Conservation (phyloP, 1,140 invertebrate species). For the Drosophila nikananu region DNA sequence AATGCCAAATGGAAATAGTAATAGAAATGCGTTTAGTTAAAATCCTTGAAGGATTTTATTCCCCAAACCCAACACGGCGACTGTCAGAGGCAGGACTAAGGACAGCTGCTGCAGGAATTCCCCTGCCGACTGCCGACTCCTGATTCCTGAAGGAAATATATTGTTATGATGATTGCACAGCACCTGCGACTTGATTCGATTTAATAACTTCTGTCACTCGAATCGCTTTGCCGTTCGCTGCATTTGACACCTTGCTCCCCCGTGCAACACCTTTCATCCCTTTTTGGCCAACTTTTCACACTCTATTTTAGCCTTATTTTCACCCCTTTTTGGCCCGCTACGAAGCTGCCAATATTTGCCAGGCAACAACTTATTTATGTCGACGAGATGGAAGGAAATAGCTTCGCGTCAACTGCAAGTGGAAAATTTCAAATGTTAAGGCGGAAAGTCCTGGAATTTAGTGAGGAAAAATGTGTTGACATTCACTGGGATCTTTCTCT, state of each 20-base stretch:
- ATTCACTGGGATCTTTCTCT: too few species aligned
- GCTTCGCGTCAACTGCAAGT: constrained; percentile 16
- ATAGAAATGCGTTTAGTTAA: constrained; percentile 68
- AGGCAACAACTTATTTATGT: constrained; percentile 12
- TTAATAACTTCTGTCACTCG: constrained; percentile 76
- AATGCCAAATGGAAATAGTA: constrained; percentile 64
- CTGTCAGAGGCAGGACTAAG: constrained; percentile 44
- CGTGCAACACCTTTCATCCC: background rate
- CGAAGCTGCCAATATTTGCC: constrained; percentile 28
- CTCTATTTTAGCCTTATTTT: background rate
- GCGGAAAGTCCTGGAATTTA: background rate
- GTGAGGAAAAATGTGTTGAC: background rate
- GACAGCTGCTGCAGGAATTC: background rate
- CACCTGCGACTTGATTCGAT: constrained; percentile 73
- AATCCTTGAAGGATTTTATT: constrained; percentile 13
- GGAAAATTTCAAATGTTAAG: constrained; percentile 12
- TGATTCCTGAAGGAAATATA: constrained; percentile 8
- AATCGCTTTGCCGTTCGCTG: constrained; percentile 14
- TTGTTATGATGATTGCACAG: constrained; percentile 77
- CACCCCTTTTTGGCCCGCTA: background rate
- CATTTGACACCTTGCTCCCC: constrained; percentile 4
- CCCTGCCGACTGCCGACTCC: background rate
- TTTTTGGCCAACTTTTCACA: background rate
- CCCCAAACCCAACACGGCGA: background rate
- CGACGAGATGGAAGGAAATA: constrained; percentile 1